Base-by-base conservation (phyloP, 2,797 vertebrate genomes). In the Scarus forsteni region DNA sequence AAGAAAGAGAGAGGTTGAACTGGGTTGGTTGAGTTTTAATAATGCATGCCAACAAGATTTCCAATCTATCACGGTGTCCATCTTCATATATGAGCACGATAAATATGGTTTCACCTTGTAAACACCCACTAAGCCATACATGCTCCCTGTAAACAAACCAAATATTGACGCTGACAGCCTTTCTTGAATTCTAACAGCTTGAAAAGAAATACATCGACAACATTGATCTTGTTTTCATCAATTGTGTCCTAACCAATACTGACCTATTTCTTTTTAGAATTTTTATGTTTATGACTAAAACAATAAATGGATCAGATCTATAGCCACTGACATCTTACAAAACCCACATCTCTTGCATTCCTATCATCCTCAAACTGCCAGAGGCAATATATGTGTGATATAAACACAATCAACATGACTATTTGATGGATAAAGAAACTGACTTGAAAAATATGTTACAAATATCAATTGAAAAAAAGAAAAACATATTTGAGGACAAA, bases 21-120 rank as follows among this genome's bases (percentile, higher is more conserved):
- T 60, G 67, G 73, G 85, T 83, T 92, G 92, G 89, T 83, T 92
- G 92, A 93, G 88, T 92, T 92, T 88, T 87, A 81, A 52, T 57
- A 27, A 3, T 45, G 36, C 71, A 87, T 84, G 80, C 82, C 69
- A 72, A 65, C 46, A 10, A 15, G 35, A 11, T 2, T 59, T 75
- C 60, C 46, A 18, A 84, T 87, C 67, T 43, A 7, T 48, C 38
- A 60, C 38, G 54, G 2, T n/a, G 53, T 27, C 50, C 42, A 27
- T 8, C n/a, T 49, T 34, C 35, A 19, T 34, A 59, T 51, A 54
- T 6, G 62, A 61, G 68, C 53, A 6, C 66, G 73, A 54, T 75
- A 75, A 86, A 82, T 74, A 59, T 61, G 52, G 15, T 54, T 65
- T 75, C 66, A 58, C 61, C 66, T 73, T 77, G 52, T 77, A 74